A percentile compares a stretch with the other conserved stretches of the same genome.
These are phyloP conservation scores for Potorous gilbertii DNA, from an alignment of 2,797 vertebrate genomes.

Conservation along the genomic window DNA sequence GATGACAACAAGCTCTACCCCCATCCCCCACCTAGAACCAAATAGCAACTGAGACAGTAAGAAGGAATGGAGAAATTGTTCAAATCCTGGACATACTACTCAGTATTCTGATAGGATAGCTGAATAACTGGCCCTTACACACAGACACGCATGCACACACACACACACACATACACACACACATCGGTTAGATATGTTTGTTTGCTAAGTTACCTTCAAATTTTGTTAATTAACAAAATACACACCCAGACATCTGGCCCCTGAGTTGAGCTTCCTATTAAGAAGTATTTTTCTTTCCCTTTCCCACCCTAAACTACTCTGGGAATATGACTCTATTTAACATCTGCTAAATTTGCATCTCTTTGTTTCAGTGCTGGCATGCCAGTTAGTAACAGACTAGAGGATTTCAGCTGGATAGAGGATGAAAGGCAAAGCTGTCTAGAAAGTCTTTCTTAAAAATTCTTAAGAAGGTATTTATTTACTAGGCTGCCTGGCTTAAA, in stretches of 20 bases:
- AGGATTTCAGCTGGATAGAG: constrained; percentile 46
- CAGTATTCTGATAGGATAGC: background rate
- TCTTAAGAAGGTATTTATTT: constrained; percentile 58
- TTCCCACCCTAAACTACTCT: constrained; percentile 12
- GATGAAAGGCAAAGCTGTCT: constrained; percentile 53
- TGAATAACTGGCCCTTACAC: background rate
- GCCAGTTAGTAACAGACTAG: constrained; percentile 33
- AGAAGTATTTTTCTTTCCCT: constrained; percentile 46
- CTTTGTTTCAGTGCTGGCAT: constrained; percentile 61
- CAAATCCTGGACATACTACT: constrained; percentile 10
- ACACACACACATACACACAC: background rate
- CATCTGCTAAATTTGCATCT: constrained; percentile 49
- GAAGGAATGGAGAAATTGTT: background rate
- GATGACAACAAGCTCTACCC: background rate
- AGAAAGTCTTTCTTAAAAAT: constrained; percentile 55
- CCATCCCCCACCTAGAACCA: background rate
- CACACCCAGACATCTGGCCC: constrained; percentile 31
- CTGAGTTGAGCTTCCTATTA: constrained; percentile 56
- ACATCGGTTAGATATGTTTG: constrained; percentile 10
- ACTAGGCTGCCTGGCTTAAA: constrained; percentile 38
- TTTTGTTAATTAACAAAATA: constrained; percentile 59
- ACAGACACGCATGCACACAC: too few species aligned
- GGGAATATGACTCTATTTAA: constrained; percentile 45
- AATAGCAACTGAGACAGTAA: constrained; percentile 52
- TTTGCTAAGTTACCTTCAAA: constrained; percentile 52